These are phyloP conservation scores for Salarias fasciatus DNA, from an alignment of 2,797 vertebrate genomes.

Conservation along the genomic window DNA sequence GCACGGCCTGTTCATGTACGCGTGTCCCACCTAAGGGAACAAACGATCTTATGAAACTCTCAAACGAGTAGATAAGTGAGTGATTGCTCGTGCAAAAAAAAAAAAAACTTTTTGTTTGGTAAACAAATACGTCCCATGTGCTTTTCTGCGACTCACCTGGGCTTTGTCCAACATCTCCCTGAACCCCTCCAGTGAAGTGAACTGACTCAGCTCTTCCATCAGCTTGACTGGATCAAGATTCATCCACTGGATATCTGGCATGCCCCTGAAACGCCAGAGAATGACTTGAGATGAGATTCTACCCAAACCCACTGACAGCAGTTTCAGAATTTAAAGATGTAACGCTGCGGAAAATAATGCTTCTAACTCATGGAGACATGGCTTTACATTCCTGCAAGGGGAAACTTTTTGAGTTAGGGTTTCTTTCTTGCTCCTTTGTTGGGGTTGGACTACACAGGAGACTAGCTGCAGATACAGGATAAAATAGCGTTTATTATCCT, in stretches of 20 bases:
- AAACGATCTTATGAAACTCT: slow-evolving; percentile 13
- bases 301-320: slow-evolving; percentile 7
- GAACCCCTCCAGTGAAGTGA: slow-evolving; percentile 94
- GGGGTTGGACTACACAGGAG: slow-evolving; percentile 47
- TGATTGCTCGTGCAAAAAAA: not conserved
- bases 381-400: slow-evolving; percentile 23
- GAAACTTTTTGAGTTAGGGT: slow-evolving; percentile 22
- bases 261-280: slow-evolving; percentile 82
- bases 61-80: not conserved
- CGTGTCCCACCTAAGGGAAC: slow-evolving; percentile 83
- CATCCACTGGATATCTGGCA: slow-evolving; percentile 97
- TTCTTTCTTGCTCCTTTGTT: slow-evolving; percentile 15
- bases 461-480: slow-evolving; percentile 82
- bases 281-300: slow-evolving; percentile 16
- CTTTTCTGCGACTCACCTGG: slow-evolving; percentile 80
- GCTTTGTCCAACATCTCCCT: slow-evolving; percentile 97
- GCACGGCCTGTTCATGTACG: slow-evolving; percentile 96
- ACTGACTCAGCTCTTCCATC: slow-evolving; percentile 95
- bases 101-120: not conserved
- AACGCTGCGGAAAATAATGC: too few species aligned
- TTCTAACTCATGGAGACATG: not conserved
- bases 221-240: slow-evolving; percentile 96
- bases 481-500: slow-evolving; percentile 95
- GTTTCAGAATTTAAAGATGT: slow-evolving; percentile 2
- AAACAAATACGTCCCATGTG: not conserved